Base-by-base conservation (phyloP, 2,888 invertebrate genomes). In the Andricus quercusramuli region DNA sequence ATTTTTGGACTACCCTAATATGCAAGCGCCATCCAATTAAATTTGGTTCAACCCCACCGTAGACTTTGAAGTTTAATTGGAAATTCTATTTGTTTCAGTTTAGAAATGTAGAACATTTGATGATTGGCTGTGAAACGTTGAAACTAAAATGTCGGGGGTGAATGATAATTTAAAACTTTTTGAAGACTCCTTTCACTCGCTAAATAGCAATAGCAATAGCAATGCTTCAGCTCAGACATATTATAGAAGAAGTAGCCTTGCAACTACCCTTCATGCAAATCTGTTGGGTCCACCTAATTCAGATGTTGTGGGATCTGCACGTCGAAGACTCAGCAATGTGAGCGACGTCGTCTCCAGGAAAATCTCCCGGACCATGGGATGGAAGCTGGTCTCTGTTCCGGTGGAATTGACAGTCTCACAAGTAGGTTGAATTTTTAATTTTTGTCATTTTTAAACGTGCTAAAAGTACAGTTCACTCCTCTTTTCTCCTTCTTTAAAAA, bases 351-450 rank as follows among this genome's bases (percentile, higher is more conserved):
- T 97, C 9, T 95, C 96, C 32, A 94, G 97, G n/a, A 96, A 97
- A 79, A 94, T 97, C 64, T 97, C 97, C 3, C 96, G 96, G 76
- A 96, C 97, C 25, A 96, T 97, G 82, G 96, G 96, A 86, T 94
- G 95, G 95, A 87, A 94, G 68, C 86, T 91, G 5, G 85, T 88
- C 5, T 87, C 90, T 1, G 85, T 88, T 6, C 89, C 90, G 29
- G 85, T 91, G 15, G 91, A 91, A 47, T 86, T 91, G 15, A 89
- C 89, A 0, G 89, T 91, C 9, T 90, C 90, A 0, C 91, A 92
- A 89, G 92, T 62, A 22, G 41, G 41, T 37, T 8, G 9, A 8
- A 37, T 8, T 8, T 37, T 37, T 37, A 8, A 37, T 37, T 37
- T 37, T 37, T 8, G 1, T 1, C 8, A 37, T 37, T 37, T 37